Evolutionary conservation across 1,140 invertebrate species (phyloP).

Genomic region (Sminthurinus signatus): DNA sequence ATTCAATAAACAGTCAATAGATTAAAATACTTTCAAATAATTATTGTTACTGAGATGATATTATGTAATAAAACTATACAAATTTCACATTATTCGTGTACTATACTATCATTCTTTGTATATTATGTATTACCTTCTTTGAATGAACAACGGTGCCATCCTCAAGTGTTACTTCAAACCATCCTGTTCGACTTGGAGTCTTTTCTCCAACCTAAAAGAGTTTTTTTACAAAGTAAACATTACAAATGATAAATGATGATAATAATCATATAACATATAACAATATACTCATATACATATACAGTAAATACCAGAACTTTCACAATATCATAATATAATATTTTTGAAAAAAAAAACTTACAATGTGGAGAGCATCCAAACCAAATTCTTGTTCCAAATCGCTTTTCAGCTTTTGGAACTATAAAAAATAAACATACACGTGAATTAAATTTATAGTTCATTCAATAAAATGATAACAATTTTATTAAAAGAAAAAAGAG

Average conservation of each 20-base stretch:
- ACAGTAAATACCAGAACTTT: no score
- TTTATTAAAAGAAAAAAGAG: no score
- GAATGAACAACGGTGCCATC: constrained; percentile 31
- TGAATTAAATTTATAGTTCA: no score
- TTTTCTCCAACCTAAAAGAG: not conserved
- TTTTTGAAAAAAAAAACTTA: no score
- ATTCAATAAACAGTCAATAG: constrained; percentile 2
- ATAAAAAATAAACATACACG: no score
- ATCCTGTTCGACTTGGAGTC: not conserved
- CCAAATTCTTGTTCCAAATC: not conserved
- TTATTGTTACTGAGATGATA: not conserved
- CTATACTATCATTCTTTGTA: not conserved
- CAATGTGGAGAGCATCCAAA: no score
- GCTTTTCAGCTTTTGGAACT: not conserved
- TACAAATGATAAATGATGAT: not conserved
- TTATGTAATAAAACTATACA: not conserved
- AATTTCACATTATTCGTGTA: not conserved
- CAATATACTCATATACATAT: no score
- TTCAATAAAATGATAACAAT: no score
- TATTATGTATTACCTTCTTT: constrained; percentile 21
- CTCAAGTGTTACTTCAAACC: constrained; percentile 22
- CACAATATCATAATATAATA: no score
- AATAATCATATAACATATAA: not conserved
- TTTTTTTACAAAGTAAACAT: not conserved
- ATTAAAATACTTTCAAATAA: not conserved